Percentiles rank a stretch among this genome's conserved stretches.
phyloP scores from a whole-genome alignment of 2,113 vertebrate genomes.

The Acrocephalus kingi region DNA sequence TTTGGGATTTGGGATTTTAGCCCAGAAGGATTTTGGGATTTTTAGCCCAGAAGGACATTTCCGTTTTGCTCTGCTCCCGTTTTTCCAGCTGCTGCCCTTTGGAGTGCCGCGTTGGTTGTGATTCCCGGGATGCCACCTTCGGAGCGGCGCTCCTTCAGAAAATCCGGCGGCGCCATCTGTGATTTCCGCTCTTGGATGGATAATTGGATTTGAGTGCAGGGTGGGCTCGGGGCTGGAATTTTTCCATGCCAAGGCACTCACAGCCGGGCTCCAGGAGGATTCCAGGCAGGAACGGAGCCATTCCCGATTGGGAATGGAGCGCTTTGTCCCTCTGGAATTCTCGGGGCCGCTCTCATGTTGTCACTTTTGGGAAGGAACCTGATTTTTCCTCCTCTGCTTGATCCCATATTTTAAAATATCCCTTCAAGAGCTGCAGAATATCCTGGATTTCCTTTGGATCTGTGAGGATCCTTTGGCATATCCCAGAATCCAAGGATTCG shows the following conservation, averaged over 20 bases:
- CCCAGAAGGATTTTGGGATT: neutral
- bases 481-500: neutral
- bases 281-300: neutral
- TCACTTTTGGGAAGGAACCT: neutral
- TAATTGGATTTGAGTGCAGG: neutral
- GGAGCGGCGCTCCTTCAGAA: conserved; percentile 9
- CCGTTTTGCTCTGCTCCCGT: neutral
- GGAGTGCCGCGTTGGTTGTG: neutral
- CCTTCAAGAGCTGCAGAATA: neutral
- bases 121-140: neutral
- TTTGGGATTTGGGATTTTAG: too few species aligned
- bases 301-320: neutral
- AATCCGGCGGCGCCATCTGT: conserved; percentile 32
- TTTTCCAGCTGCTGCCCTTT: conserved; percentile 7
- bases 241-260: neutral
- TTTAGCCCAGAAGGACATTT: neutral
- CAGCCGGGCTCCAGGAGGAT: neutral
- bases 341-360: fast-evolving
- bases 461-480: neutral
- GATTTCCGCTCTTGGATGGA: neutral
- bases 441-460: neutral
- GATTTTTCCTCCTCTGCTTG: neutral
- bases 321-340: neutral
- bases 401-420: neutral
- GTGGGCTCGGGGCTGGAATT: neutral